phyloP scores from a whole-genome alignment of 2,888 invertebrate genomes.

The Dorcus hopei region DNA sequence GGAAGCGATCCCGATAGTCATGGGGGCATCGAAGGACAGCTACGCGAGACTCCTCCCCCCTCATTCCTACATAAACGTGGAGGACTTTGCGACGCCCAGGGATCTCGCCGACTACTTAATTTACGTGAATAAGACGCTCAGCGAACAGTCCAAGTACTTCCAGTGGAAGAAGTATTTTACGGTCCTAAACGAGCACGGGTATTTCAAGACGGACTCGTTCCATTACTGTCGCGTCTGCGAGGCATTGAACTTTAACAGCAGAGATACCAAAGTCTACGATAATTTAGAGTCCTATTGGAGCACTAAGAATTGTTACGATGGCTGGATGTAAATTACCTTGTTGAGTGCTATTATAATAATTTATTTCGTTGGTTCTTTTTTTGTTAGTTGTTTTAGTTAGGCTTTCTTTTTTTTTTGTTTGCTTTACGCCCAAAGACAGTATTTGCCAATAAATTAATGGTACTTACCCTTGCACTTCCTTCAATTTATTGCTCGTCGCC shows the following conservation, averaged over 20 bases:
- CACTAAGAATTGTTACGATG: slow-evolving; percentile 34
- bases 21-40: slow-evolving; percentile 54
- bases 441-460: too few relatives aligned
- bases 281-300: slow-evolving; percentile 49
- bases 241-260: slow-evolving; percentile 62
- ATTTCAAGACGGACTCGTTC: slow-evolving; percentile 57
- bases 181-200: slow-evolving; percentile 65
- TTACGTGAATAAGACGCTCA: slow-evolving; percentile 48
- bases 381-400: too few relatives aligned
- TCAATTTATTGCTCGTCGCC: too few relatives aligned
- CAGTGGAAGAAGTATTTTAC: slow-evolving; percentile 59
- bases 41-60: slow-evolving; percentile 59
- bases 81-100: slow-evolving; percentile 53
- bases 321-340: slow-evolving; percentile 27
- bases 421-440: too few relatives aligned
- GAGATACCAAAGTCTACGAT: slow-evolving; percentile 44
- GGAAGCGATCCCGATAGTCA: slow-evolving; percentile 62
- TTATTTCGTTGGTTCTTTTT: too few relatives aligned
- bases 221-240: slow-evolving; percentile 67
- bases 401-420: too few relatives aligned
- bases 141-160: slow-evolving; percentile 52
- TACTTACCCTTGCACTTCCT: too few relatives aligned
- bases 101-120: slow-evolving; percentile 55
- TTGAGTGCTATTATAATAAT: too few relatives aligned
- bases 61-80: slow-evolving; percentile 60